These are phyloP conservation scores for Poecilia latipinna DNA, from an alignment of 2,113 vertebrate species.

Conservation along the genomic window DNA sequence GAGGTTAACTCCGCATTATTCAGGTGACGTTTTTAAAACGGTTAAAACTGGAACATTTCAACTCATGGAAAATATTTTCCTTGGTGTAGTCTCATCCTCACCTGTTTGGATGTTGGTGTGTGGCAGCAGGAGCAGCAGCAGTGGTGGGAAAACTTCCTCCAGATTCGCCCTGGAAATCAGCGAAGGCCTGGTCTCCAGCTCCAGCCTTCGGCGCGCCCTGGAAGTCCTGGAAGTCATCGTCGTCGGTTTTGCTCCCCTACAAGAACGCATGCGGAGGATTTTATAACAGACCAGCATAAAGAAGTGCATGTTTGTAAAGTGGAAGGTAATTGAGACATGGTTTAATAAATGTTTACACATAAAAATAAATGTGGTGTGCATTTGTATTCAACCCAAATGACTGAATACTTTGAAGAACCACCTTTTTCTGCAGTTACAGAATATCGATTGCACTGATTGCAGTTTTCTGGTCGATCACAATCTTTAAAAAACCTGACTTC, in stretches of 20 bases:
- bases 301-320: background rate
- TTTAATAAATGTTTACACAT: background rate
- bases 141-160: slow-evolving; percentile 78
- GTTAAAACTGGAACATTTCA: background rate
- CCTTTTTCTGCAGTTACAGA: background rate
- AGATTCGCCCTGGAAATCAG: slow-evolving; percentile 89
- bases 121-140: slow-evolving; percentile 23
- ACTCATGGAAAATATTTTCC: background rate
- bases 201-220: slow-evolving; percentile 95
- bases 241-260: slow-evolving; percentile 88
- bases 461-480: too few species aligned
- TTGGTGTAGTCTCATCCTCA: slow-evolving; percentile 58
- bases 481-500: too few species aligned
- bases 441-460: background rate
- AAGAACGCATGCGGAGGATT: background rate
- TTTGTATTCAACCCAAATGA: background rate
- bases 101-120: slow-evolving; percentile 87
- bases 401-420: too few species aligned
- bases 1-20: background rate
- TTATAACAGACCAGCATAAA: background rate
- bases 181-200: slow-evolving; percentile 87
- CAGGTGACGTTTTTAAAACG: background rate
- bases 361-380: background rate
- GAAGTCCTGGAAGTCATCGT: slow-evolving; percentile 98
- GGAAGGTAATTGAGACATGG: background rate